These are phyloP conservation scores for Cryptocephalus moraei DNA, from an alignment of 2,888 invertebrate species.

Conservation along the genomic window DNA sequence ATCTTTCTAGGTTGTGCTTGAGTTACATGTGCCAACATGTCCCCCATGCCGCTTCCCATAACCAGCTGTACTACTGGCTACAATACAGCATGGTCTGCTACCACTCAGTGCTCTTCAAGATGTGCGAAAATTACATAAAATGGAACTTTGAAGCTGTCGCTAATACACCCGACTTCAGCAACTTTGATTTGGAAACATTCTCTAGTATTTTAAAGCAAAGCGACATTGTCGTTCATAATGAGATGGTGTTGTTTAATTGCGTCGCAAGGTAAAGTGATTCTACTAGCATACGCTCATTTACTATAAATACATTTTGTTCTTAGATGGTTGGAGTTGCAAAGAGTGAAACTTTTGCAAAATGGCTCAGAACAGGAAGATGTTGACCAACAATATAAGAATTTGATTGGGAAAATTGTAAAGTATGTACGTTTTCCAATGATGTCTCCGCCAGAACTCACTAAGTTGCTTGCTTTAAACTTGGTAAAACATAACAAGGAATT, in stretches of 20 bases:
- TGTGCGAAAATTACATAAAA: constrained; percentile 74
- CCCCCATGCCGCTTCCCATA: constrained; percentile 71
- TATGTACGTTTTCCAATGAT: constrained; percentile 88
- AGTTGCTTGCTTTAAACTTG: constrained; percentile 66
- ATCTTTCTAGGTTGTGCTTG: constrained; percentile 72
- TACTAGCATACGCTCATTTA: neutral
- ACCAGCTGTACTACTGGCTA: constrained; percentile 80
- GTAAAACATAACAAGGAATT: constrained; percentile 76
- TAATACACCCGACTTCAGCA: constrained; percentile 66
- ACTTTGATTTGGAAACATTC: constrained; percentile 71
- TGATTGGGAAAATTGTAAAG: constrained; percentile 62
- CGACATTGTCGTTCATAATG: constrained; percentile 81
- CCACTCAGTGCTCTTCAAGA: constrained; percentile 55
- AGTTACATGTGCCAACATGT: constrained; percentile 82
- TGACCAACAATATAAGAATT: constrained; percentile 50
- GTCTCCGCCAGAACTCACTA: constrained; percentile 78
- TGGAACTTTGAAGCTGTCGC: constrained; percentile 85
- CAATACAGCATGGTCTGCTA: constrained; percentile 82
- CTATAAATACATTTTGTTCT: constrained; percentile 56
- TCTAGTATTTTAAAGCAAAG: constrained; percentile 70
- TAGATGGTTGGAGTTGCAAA: constrained; percentile 67
- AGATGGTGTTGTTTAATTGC: constrained; percentile 73
- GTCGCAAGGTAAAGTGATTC: neutral
- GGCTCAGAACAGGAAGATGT: constrained; percentile 42
- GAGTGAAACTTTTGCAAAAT: constrained; percentile 44